Base-by-base conservation (phyloP, 1,140 invertebrate species). In the Dinoponera quadriceps region DNA sequence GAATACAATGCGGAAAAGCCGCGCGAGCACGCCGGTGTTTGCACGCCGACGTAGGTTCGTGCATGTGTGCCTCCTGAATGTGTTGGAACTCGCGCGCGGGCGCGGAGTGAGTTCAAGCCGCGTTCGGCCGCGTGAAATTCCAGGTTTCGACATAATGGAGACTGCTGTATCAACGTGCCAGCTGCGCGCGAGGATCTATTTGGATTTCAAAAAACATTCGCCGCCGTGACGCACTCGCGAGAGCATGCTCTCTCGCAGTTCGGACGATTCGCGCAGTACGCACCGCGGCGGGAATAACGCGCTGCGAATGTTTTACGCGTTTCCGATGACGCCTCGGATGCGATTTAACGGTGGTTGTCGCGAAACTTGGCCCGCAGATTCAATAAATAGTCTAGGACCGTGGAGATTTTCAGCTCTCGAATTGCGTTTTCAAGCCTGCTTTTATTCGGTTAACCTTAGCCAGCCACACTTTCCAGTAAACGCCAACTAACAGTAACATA, bases 1-100 rank as follows among this genome's bases (percentile, higher is more conserved):
- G 84, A 89, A 90, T 54, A 89, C 89, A 91, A 91, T 92, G 84
- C 86, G 86, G 89, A 91, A 89, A 90, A 84, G 84, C 77, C 83
- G 74, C 78, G 78, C 85, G 80, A 73, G 81, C 83, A 49, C 84
- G 83, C 87, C 85, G 85, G 66, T 84, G 81, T 84, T 68, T 73
- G 84, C 86, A 80, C 3, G 25, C 29, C 2, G n/a, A n/a, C 25
- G 38, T 18, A 38, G 16, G n/a, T 48, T 68, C 7, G 48, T 18
- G 33, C n/a, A 7, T 18, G 22, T 48, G 69, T 55, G 57, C 65
- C 49, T 16, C 29, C 49, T 49, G 74, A 38, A 20, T 22, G 49
- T 54, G 22, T 49, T 27, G 16, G 72, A 29, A 27, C 16, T 22
- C 18, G 7, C 16, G 18, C 22, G 55, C 57, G 38, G 27, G 49